Conservation (phyloP, 2,113 vertebrate genomes). For the Perca schrenkii region DNA sequence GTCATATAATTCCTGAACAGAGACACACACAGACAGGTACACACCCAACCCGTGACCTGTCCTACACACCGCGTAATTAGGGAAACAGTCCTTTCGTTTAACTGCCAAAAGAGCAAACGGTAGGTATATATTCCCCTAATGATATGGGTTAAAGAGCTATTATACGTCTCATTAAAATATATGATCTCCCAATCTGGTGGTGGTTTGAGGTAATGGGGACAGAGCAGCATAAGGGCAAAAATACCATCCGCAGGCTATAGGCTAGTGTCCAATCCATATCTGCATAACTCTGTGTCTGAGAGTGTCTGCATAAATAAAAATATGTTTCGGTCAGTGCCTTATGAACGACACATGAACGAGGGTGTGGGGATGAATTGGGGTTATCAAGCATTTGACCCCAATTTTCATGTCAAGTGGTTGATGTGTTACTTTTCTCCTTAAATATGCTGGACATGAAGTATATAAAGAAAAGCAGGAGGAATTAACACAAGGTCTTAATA, state of each 20-base stretch:
- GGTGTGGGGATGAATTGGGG: constrained; percentile 16
- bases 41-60: constrained; percentile 84
- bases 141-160: constrained; percentile 87
- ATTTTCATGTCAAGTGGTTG: constrained; percentile 35
- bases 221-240: constrained; percentile 66
- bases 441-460: not conserved
- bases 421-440: not conserved
- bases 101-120: constrained; percentile 84
- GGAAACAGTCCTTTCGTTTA: constrained; percentile 85
- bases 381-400: constrained; percentile 53
- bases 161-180: constrained; percentile 89
- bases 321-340: constrained; percentile 18
- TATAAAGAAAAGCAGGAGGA: constrained; percentile 7
- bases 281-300: constrained; percentile 50
- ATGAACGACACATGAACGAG: constrained; percentile 13
- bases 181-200: constrained; percentile 85
- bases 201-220: constrained; percentile 81
- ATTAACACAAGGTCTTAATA: constrained; percentile 5
- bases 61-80: constrained; percentile 85
- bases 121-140: constrained; percentile 86
- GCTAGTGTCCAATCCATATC: constrained; percentile 56
- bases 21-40: constrained; percentile 83
- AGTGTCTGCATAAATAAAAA: constrained; percentile 49
- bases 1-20: constrained; percentile 85
- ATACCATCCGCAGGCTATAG: constrained; percentile 65